Conservation (phyloP, 2,888 invertebrate genomes). For the Epistrophella euchroma region DNA sequence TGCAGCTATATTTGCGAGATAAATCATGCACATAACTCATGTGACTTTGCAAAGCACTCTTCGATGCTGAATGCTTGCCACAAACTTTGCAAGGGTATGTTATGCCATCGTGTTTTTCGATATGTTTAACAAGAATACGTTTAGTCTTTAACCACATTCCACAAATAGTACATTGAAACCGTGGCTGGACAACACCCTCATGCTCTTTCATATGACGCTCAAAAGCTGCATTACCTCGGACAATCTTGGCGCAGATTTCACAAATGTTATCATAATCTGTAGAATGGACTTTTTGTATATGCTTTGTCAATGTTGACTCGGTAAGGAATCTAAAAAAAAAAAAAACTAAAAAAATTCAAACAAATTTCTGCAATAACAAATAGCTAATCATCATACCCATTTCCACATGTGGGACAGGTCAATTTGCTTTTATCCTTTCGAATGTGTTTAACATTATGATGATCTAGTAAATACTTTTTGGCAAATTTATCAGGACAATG, state of each 20-base stretch:
- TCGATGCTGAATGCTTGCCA: conserved; percentile 77
- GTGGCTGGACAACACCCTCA: conserved; percentile 75
- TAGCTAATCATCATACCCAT: conserved; percentile 62
- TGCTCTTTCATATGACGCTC: conserved; percentile 77
- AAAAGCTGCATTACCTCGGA: conserved; percentile 77
- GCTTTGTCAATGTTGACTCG: conserved; percentile 69
- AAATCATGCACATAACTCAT: conserved; percentile 76
- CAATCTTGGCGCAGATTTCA: conserved; percentile 77
- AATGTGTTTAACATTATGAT: conserved; percentile 68
- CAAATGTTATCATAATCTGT: conserved; percentile 76
- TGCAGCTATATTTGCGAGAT: conserved; percentile 76
- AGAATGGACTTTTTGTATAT: conserved; percentile 71
- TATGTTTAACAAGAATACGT: conserved; percentile 76
- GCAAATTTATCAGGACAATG: conserved; percentile 76
- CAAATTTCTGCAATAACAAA: neutral
- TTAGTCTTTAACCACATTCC: conserved; percentile 77
- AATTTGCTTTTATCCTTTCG: conserved; percentile 65
- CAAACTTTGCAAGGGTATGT: conserved; percentile 76
- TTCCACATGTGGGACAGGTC: conserved; percentile 73
- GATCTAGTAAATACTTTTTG: conserved; percentile 72
- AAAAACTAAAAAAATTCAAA: neutral
- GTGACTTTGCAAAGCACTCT: conserved; percentile 77
- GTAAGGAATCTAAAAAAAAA: conserved; percentile 65
- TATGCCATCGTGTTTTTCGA: conserved; percentile 73
- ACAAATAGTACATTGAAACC: conserved; percentile 77